These are phyloP conservation scores for Molorchus minor DNA, from an alignment of 2,888 invertebrate species.

Conservation along the genomic window DNA sequence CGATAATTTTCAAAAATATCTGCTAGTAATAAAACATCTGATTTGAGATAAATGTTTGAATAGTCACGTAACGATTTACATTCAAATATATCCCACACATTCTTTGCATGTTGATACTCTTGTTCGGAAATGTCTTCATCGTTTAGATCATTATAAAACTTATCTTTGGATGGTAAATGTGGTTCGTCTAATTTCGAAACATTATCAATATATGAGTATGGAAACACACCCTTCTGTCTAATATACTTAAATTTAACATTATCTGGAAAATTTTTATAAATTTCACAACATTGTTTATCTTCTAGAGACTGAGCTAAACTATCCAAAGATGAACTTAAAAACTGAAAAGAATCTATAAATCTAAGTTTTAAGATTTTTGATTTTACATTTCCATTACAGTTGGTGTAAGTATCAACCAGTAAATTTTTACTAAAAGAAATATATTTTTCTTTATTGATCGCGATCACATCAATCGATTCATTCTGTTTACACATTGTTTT, in stretches of 20 bases:
- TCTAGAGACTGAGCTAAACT: not conserved
- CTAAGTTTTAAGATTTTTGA: not conserved
- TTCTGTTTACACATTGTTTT: not conserved
- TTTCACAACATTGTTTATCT: not conserved
- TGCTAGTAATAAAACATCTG: slow-evolving; percentile 26
- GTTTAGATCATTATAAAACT: slow-evolving; percentile 41
- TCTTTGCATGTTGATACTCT: slow-evolving; percentile 49
- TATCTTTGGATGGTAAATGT: slow-evolving; percentile 35
- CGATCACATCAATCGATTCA: slow-evolving; percentile 1
- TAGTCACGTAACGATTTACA: slow-evolving; percentile 49
- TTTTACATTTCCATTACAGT: not conserved
- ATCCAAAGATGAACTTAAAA: not conserved
- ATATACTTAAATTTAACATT: not conserved
- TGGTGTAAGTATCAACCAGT: not conserved
- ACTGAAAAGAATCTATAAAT: not conserved
- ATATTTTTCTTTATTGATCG: slow-evolving; percentile 5
- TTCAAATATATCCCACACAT: slow-evolving; percentile 48
- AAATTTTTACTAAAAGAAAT: slow-evolving; percentile 3
- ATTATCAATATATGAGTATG: slow-evolving; percentile 46
- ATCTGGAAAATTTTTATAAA: not conserved
- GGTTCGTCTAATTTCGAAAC: slow-evolving; percentile 34
- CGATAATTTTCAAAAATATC: slow-evolving; percentile 37
- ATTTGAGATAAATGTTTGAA: slow-evolving; percentile 37
- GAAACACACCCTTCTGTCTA: slow-evolving; percentile 49
- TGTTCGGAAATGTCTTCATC: slow-evolving; percentile 36